Conservation (phyloP, 2,113 vertebrate species). For the Physeter macrocephalus region DNA sequence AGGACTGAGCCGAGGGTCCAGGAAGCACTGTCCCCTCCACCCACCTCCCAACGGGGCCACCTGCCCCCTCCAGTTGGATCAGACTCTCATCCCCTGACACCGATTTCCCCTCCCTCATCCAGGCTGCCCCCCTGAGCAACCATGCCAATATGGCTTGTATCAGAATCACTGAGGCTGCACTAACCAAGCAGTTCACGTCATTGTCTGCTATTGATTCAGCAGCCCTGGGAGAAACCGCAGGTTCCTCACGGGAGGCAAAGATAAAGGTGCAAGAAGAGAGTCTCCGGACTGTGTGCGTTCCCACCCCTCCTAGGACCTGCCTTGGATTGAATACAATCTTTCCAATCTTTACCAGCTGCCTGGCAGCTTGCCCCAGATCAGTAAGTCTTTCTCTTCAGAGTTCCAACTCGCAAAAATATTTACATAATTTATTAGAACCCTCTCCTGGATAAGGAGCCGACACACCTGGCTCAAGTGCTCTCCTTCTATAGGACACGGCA, state of each 20-base stretch:
- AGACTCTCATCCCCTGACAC: not conserved
- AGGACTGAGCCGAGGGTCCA: not conserved
- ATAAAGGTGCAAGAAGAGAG: not conserved
- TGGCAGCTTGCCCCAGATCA: constrained; percentile 81
- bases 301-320: not conserved
- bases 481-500: constrained; percentile 64
- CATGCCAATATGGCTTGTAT: constrained; percentile 42
- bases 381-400: constrained; percentile 82
- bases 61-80: not conserved
- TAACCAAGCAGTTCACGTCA: constrained; percentile 49
- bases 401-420: constrained; percentile 85
- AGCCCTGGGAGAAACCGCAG: not conserved
- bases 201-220: constrained; percentile 52
- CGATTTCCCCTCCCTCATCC: constrained; percentile 1
- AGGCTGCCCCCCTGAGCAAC: not conserved
- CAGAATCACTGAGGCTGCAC: constrained; percentile 51
- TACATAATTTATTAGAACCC: constrained; percentile 86
- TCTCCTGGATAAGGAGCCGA: constrained; percentile 83
- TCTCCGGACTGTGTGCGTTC: not conserved
- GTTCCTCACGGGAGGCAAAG: not conserved
- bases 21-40: not conserved
- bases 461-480: constrained; percentile 78
- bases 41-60: not conserved
- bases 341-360: constrained; percentile 76
- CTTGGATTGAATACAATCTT: constrained; percentile 75